phyloP scores from a whole-genome alignment of 2,888 invertebrate genomes.

The Apodemia duryi region DNA sequence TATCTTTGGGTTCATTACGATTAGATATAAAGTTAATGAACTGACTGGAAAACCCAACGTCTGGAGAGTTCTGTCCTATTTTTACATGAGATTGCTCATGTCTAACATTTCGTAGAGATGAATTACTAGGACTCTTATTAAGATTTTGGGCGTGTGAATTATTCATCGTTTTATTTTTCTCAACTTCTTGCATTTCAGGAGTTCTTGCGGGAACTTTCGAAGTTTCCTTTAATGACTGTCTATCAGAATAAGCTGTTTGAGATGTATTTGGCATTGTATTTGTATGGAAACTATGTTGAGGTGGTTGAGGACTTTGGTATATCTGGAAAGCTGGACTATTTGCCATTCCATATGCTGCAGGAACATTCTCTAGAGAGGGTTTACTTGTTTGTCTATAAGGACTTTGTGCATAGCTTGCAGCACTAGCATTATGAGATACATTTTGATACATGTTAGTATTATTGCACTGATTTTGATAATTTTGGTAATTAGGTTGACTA shows the following conservation, averaged over 20 bases:
- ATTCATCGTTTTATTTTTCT: conserved; percentile 45
- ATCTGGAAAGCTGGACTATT: conserved; percentile 60
- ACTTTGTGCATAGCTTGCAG: conserved; percentile 57
- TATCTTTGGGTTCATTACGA: conserved; percentile 75
- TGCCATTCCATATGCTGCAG: conserved; percentile 44
- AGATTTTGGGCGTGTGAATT: conserved; percentile 46
- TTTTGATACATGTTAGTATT: conserved; percentile 54
- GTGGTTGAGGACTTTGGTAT: conserved; percentile 64
- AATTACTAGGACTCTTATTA: conserved; percentile 57
- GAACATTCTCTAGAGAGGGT: conserved; percentile 46
- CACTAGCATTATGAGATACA: conserved; percentile 41
- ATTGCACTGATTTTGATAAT: conserved; percentile 55
- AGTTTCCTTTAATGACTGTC: conserved; percentile 45
- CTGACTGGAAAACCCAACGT: conserved; percentile 71
- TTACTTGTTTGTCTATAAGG: conserved; percentile 59
- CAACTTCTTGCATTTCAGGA: conserved; percentile 40
- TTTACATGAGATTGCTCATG: conserved; percentile 69
- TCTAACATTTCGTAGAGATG: conserved; percentile 63
- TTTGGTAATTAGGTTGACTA: conserved; percentile 55
- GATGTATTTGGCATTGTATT: conserved; percentile 41
- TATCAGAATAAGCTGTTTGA: conserved; percentile 43
- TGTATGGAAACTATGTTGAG: conserved; percentile 51
- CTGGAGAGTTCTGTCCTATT: conserved; percentile 61
- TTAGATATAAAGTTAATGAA: conserved; percentile 71
- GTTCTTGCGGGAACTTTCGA: conserved; percentile 36